Conservation (phyloP, 1,140 invertebrate species). For the Nylanderia fulva region DNA sequence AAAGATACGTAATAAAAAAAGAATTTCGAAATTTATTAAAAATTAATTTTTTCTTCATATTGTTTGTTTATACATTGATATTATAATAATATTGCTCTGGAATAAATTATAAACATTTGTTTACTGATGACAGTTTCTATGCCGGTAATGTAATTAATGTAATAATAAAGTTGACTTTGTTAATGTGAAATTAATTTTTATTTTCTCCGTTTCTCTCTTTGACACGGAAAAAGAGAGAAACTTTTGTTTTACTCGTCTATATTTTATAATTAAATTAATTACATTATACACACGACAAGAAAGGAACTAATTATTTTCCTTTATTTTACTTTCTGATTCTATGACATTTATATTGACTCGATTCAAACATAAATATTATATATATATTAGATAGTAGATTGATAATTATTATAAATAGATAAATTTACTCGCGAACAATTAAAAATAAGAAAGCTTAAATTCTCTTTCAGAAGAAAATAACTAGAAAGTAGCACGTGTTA, state of each 20-base stretch:
- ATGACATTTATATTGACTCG: not conserved
- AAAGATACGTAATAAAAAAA: not conserved
- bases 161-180: not conserved
- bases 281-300: not conserved
- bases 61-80: not conserved
- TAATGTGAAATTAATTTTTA: not conserved
- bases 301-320: not conserved
- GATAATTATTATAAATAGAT: too few species aligned
- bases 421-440: conserved; percentile 10
- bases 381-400: too few species aligned
- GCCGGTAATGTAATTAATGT: not conserved
- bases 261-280: conserved; percentile 11
- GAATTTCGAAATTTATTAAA: not conserved
- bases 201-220: not conserved
- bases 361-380: not conserved
- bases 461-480: not conserved
- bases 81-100: not conserved
- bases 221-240: not conserved
- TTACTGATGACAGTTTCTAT: not conserved
- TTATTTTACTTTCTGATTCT: not conserved
- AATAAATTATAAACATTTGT: not conserved
- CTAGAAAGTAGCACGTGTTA: conserved; percentile 3
- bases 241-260: not conserved
- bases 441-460: not conserved
- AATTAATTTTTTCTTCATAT: not conserved